These are phyloP conservation scores for Scaptomyza polygonia DNA, from an alignment of 2,888 invertebrate genomes.

Conservation along the genomic window DNA sequence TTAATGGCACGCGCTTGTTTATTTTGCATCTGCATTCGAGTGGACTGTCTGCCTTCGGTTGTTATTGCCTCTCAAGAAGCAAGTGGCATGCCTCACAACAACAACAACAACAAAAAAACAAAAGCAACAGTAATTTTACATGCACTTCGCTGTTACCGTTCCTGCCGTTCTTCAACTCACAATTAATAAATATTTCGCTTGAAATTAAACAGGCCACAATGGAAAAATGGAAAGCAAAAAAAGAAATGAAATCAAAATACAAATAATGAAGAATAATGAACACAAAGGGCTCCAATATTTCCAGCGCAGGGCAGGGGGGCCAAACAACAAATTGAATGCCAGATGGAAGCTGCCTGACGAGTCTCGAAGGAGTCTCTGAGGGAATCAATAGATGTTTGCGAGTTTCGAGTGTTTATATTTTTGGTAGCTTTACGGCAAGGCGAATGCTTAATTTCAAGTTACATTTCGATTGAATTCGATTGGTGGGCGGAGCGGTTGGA, in stretches of 20 bases:
- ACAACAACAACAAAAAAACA: too few relatives aligned
- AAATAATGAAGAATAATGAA: conserved; percentile 58
- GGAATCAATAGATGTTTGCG: background rate
- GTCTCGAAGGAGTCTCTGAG: background rate
- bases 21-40: conserved; percentile 7
- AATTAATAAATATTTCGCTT: conserved; percentile 66
- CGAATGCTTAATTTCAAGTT: conserved; percentile 37
- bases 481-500: background rate
- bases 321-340: conserved; percentile 21
- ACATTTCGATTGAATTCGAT: conserved; percentile 20
- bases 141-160: conserved; percentile 1
- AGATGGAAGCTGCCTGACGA: conserved; percentile 34
- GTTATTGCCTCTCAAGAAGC: conserved; percentile 6
- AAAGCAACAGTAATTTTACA: conserved; percentile 3
- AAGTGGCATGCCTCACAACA: conserved; percentile 67
- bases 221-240: background rate
- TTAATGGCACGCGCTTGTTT: conserved; percentile 14
- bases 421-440: conserved; percentile 29
- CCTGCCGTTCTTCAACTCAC: background rate
- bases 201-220: conserved; percentile 43
- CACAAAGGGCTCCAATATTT: conserved; percentile 37
- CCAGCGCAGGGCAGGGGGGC: conserved; percentile 15
- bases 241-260: conserved; percentile 46
- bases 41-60: background rate
- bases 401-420: conserved; percentile 47